phyloP scores from a whole-genome alignment of 2,113 vertebrate species.

The Paralichthys olivaceus region DNA sequence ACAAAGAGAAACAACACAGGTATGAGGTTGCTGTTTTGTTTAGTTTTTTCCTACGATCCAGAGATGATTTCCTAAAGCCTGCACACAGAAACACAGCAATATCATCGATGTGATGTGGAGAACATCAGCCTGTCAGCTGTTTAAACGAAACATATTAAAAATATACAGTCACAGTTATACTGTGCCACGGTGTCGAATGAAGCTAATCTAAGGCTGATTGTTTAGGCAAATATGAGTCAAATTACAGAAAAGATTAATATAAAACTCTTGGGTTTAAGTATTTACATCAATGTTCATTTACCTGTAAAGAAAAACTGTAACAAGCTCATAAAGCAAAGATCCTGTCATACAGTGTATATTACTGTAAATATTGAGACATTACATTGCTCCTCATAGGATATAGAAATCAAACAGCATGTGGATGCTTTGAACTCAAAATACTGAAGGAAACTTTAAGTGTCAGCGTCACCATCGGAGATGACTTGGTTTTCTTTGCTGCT shows the following conservation, averaged over 20 bases:
- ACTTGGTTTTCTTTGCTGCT: not conserved
- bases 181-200: too few relatives aligned
- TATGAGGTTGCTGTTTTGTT: not conserved
- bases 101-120: not conserved
- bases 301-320: too few relatives aligned
- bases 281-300: too few relatives aligned
- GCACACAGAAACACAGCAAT: not conserved
- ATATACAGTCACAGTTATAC: too few relatives aligned
- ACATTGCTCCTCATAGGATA: too few relatives aligned
- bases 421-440: too few relatives aligned
- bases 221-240: too few relatives aligned
- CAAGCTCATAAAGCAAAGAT: too few relatives aligned
- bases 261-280: too few relatives aligned
- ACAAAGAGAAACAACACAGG: not conserved
- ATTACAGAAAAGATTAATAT: too few relatives aligned
- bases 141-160: not conserved
- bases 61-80: not conserved
- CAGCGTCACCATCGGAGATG: constrained; percentile 17
- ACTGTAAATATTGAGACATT: not conserved
- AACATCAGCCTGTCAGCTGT: not conserved
- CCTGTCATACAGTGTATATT: not conserved
- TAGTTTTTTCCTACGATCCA: not conserved
- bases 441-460: not conserved
- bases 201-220: too few relatives aligned
- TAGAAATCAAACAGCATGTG: too few relatives aligned